These are phyloP conservation scores for Cavia aperea DNA, from an alignment of 2,113 vertebrate species.

Conservation along the genomic window DNA sequence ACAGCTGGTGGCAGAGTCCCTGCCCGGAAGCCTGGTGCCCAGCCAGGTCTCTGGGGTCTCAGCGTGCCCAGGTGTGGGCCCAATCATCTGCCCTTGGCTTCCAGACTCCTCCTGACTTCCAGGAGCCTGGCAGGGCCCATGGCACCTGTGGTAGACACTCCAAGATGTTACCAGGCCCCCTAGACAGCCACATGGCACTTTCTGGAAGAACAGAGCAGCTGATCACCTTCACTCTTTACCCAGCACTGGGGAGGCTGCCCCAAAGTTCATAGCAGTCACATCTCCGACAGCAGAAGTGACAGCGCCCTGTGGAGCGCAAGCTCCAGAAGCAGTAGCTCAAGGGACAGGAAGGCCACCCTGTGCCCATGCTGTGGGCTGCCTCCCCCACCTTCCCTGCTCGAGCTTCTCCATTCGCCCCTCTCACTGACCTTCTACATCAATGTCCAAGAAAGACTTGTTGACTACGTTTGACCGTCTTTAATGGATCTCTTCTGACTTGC, in stretches of 20 bases:
- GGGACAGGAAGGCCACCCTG: neutral
- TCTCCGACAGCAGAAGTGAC: neutral
- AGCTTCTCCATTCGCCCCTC: neutral
- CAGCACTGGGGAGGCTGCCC: neutral
- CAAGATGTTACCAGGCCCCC: neutral
- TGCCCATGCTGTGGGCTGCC: neutral
- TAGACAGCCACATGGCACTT: neutral
- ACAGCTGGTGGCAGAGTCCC: accelerated
- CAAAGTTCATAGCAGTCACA: accelerated
- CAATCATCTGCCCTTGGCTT: neutral
- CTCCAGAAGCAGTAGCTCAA: neutral
- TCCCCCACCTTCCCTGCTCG: conserved; percentile 41
- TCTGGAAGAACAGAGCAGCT: neutral
- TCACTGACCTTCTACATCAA: conserved; percentile 36
- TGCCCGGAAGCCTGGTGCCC: neutral
- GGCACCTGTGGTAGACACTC: neutral
- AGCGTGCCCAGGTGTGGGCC: accelerated
- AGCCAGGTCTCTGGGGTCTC: neutral
- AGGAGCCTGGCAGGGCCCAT: neutral
- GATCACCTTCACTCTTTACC: neutral
- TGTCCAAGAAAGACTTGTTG: conserved; percentile 50
- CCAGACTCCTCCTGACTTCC: neutral
- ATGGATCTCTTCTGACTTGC: neutral
- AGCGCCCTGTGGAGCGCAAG: neutral
- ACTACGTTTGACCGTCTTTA: conserved; percentile 27